Evolutionary conservation across 2,113 vertebrate genomes (phyloP).

Genomic region (Chunga burmeisteri): DNA sequence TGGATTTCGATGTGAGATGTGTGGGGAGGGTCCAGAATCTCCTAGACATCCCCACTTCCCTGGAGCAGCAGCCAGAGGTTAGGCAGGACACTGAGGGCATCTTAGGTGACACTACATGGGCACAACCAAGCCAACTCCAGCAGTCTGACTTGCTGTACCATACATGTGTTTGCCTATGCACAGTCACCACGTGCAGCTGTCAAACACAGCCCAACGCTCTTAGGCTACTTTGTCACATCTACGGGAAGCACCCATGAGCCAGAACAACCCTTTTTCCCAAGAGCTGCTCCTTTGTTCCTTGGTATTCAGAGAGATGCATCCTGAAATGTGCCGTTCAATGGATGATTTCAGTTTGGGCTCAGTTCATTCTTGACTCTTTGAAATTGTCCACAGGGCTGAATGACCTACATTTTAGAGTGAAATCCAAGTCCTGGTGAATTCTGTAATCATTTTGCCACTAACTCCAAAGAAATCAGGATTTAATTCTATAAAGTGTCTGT

Average conservation of each 20-base stretch:
- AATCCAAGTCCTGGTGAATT: not conserved
- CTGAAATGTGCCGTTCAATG: not conserved
- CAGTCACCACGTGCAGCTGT: not conserved
- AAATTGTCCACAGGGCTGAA: not conserved
- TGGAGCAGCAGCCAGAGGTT: not conserved
- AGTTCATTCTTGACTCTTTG: not conserved
- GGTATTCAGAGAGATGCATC: not conserved
- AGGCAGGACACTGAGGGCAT: not conserved
- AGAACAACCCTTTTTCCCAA: not conserved
- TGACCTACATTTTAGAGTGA: not conserved
- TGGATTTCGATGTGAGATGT: not conserved
- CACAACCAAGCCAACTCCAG: not conserved
- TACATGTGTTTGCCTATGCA: not conserved
- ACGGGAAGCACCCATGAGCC: not conserved
- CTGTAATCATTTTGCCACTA: not conserved
- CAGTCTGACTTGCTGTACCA: not conserved
- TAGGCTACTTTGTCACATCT: not conserved
- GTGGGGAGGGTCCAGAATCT: not conserved
- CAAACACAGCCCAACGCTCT: not conserved
- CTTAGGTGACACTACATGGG: not conserved
- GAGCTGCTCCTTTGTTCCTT: not conserved
- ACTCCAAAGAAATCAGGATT: not conserved
- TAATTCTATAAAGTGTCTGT: not conserved
- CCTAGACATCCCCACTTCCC: not conserved
- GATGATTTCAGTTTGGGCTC: not conserved